These are phyloP conservation scores for Micrasema minimum DNA, from an alignment of 1,140 invertebrate species.

Conservation along the genomic window DNA sequence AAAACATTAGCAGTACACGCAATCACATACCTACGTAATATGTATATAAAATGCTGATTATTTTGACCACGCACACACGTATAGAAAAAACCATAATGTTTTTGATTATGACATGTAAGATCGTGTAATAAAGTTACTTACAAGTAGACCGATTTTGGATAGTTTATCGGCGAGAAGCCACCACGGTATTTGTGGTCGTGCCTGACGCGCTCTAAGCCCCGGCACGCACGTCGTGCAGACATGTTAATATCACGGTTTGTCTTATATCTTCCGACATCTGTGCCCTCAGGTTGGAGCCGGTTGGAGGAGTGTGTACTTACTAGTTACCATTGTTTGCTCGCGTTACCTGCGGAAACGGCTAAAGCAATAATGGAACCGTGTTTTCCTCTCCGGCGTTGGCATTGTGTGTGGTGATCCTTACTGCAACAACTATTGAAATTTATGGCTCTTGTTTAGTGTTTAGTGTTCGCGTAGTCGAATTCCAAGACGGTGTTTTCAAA, in stretches of 20 bases:
- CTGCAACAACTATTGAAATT: constrained; percentile 29
- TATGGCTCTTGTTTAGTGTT: constrained; percentile 19
- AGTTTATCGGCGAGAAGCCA: too few relatives aligned
- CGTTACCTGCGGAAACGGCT: constrained; percentile 23
- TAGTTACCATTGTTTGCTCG: constrained; percentile 37
- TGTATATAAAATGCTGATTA: too few relatives aligned
- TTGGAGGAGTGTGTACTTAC: constrained; percentile 9
- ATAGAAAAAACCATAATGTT: too few relatives aligned
- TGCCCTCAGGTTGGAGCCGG: constrained; percentile 11
- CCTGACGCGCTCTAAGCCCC: not conserved
- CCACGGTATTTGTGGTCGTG: not conserved
- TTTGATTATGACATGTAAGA: too few relatives aligned
- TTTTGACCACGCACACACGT: too few relatives aligned
- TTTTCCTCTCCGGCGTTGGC: constrained; percentile 23
- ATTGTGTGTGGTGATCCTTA: constrained; percentile 36
- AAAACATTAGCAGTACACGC: too few relatives aligned
- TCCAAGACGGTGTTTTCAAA: constrained; percentile 28
- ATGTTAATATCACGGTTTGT: constrained; percentile 17
- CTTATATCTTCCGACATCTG: constrained; percentile 28
- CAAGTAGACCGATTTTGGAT: too few relatives aligned
- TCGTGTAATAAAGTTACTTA: too few relatives aligned
- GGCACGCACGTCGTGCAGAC: constrained; percentile 18
- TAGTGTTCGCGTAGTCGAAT: constrained; percentile 30
- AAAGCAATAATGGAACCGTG: constrained; percentile 35
- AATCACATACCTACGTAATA: too few relatives aligned